Evolutionary conservation across 1,140 invertebrate species (phyloP), one percentile per base, ranked within the genome.

Genomic region (Zophobas atratus): DNA sequence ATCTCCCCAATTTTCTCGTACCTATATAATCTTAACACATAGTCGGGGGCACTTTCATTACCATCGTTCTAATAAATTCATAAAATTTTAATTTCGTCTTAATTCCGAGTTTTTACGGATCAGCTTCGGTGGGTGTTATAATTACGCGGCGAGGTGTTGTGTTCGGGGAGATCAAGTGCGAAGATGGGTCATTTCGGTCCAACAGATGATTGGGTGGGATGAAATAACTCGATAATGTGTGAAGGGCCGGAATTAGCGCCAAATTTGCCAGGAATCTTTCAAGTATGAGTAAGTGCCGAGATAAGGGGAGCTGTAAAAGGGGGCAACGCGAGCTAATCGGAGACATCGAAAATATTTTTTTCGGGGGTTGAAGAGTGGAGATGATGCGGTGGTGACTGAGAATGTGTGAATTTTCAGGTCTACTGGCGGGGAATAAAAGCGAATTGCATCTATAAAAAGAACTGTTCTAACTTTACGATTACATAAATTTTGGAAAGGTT

Each of bases 11-110:
- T 67, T 67, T 67, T 33, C 60, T 32, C 33, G n/a, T 39, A 67
- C 33, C 39, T 67, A 67, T 48, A 67, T 67, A 63, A 34, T 63
- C 39, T 36, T 20, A 63, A 63, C 57, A 39, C 60, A 67, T 67
- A 39, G 38, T 67, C 60, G 20, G 2, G 60, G 33, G 20, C 39
- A 36, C 33, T 67, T 43, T 57, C 55, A 57, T 57, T 57, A 57
- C 20, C 4, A 4, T 20, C 49, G 2, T 20, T 32, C 39, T n/a
- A 33, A 67, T 67, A 67, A 67, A 67, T 67, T 43, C 38, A 67
- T 67, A 67, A 67, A 67, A 67, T 39, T 39, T 67, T 67, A 67
- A 67, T 67, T 67, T 67, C 39, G 60, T 43, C 60, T 67, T 43
- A 67, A 60, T 60, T 36, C 36, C 32, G 34, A 57, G 34, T 57